A percentile compares a stretch with the other conserved stretches of the same genome.
phyloP scores from a whole-genome alignment of 2,113 vertebrate genomes.

The Enhydra lutris region DNA sequence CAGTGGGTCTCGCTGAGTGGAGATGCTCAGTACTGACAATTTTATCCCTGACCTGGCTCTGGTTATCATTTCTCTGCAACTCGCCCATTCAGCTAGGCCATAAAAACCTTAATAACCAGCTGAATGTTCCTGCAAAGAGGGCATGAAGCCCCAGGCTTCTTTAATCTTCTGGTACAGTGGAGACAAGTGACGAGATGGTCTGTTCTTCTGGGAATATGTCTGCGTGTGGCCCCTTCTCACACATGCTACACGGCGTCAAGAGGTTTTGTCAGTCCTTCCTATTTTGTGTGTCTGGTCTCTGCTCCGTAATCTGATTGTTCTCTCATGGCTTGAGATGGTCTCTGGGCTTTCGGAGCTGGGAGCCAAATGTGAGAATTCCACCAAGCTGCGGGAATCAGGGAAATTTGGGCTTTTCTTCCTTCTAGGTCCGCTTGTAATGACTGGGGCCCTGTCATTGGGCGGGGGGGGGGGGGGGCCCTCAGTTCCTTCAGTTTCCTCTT shows the following conservation, averaged over 20 bases:
- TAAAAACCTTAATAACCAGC: constrained; percentile 90
- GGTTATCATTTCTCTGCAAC: not conserved
- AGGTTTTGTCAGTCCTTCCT: constrained; percentile 79
- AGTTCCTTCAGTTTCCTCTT: constrained; percentile 79
- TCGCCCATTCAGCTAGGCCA: constrained; percentile 76
- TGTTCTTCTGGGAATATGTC: constrained; percentile 90
- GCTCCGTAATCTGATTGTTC: constrained; percentile 79
- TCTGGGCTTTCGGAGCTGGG: constrained; percentile 66
- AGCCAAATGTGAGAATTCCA: constrained; percentile 69
- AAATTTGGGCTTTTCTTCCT: constrained; percentile 66
- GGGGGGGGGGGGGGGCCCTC: constrained; percentile 89
- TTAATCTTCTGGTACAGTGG: constrained; percentile 87
- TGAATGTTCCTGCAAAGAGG: constrained; percentile 91
- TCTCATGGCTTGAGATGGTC: constrained; percentile 57
- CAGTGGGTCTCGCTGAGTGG: not conserved
- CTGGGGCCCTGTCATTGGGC: constrained; percentile 87
- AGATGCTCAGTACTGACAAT: not conserved
- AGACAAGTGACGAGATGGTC: constrained; percentile 90
- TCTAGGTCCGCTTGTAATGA: constrained; percentile 80
- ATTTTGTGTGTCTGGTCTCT: constrained; percentile 49
- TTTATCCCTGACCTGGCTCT: not conserved
- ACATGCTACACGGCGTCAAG: constrained; percentile 86
- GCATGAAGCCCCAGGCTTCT: constrained; percentile 87
- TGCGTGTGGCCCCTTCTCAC: constrained; percentile 85
- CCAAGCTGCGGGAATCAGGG: constrained; percentile 60